Evolutionary conservation across 1,140 invertebrate genomes (phyloP).

Genomic region (Propsilocerus akamusi): DNA sequence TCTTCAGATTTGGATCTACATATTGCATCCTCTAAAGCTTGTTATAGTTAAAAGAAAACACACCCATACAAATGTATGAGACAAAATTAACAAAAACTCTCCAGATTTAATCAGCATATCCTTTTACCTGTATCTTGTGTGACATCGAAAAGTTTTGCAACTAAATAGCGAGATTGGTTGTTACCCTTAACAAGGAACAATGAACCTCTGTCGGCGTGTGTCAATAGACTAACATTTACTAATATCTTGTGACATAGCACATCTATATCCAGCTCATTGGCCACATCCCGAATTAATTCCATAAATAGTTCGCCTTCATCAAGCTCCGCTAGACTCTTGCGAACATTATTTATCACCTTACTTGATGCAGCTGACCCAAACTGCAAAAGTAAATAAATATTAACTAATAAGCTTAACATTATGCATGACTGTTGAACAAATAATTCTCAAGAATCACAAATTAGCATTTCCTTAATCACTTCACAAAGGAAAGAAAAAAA

Average conservation of each 20-base stretch:
- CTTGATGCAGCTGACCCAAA: too few relatives aligned
- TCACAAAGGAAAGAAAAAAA: too few relatives aligned
- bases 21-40: constrained; percentile 57
- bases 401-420: too few relatives aligned
- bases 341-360: constrained; percentile 27
- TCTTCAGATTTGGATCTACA: constrained; percentile 51
- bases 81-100: too few relatives aligned
- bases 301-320: constrained; percentile 74
- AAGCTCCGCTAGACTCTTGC: constrained; percentile 37
- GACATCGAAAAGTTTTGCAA: constrained; percentile 84
- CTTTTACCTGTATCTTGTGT: constrained; percentile 62
- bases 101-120: too few relatives aligned
- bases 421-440: too few relatives aligned
- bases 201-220: constrained; percentile 69
- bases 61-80: too few relatives aligned
- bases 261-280: constrained; percentile 84
- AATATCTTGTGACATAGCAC: constrained; percentile 86
- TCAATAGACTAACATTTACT: constrained; percentile 74
- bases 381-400: too few relatives aligned
- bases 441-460: too few relatives aligned
- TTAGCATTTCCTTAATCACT: too few relatives aligned
- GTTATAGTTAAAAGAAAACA: too few relatives aligned
- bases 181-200: constrained; percentile 68
- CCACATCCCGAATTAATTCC: constrained; percentile 82
- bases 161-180: constrained; percentile 52